These are phyloP conservation scores for Glaucopsyche alexis DNA, from an alignment of 2,888 invertebrate genomes.

Conservation along the genomic window DNA sequence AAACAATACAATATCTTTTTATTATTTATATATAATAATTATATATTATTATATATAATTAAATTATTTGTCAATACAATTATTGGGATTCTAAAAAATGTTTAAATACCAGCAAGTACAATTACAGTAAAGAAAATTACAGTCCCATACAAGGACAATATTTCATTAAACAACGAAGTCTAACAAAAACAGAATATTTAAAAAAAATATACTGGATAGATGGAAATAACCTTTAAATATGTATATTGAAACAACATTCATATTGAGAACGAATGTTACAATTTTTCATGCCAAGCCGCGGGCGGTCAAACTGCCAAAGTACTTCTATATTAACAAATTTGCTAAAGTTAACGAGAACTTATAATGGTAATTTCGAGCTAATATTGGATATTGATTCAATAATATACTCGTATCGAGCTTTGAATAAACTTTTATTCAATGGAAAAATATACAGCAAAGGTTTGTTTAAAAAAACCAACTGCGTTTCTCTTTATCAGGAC, in stretches of 20 bases:
- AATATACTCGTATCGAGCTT: conserved; percentile 4
- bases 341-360: conserved; percentile 15
- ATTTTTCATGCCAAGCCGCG: background rate
- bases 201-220: background rate
- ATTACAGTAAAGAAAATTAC: no score
- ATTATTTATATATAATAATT: no score
- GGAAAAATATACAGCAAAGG: background rate
- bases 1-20: no score
- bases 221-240: background rate
- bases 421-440: conserved; percentile 13
- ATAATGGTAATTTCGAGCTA: conserved; percentile 16
- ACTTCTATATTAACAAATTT: conserved; percentile 7
- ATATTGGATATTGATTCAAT: conserved; percentile 24
- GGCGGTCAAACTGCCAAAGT: conserved; percentile 5
- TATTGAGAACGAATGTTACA: conserved; percentile 3
- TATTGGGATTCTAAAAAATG: no score
- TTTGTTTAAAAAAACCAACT: background rate
- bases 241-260: background rate
- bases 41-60: no score
- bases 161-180: no score
- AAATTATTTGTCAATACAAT: no score
- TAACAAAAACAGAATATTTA: background rate
- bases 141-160: no score
- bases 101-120: no score
- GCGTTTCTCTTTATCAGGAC: no score